Conservation (phyloP, 2,797 vertebrate genomes). For the Taenioides sp. region DNA sequence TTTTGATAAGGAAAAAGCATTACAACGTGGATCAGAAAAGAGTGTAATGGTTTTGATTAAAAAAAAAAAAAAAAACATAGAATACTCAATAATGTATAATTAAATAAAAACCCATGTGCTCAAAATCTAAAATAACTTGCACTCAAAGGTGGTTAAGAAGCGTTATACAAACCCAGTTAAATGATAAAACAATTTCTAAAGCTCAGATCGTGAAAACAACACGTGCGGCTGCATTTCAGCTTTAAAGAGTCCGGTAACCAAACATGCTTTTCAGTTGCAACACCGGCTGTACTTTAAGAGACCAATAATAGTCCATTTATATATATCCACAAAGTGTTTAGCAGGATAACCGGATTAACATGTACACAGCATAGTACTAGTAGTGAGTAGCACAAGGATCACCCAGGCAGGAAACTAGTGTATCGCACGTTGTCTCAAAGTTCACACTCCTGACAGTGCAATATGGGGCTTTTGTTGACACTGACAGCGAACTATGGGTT, state of each 20-base stretch:
- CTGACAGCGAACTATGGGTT: background rate
- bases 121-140: background rate
- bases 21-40: too few species aligned
- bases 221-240: background rate
- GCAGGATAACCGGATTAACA: conserved; percentile 42
- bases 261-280: background rate
- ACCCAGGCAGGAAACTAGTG: conserved; percentile 1
- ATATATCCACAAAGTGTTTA: conserved; percentile 55
- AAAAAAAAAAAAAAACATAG: background rate
- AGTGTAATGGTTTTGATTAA: background rate
- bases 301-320: conserved; percentile 62
- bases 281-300: conserved; percentile 20
- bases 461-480: background rate
- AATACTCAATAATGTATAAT: background rate
- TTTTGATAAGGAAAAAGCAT: too few species aligned
- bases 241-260: background rate
- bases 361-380: background rate
- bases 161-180: background rate
- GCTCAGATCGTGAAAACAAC: too few species aligned
- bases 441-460: conserved; percentile 1
- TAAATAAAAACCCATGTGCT: background rate
- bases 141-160: background rate
- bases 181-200: too few species aligned
- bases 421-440: conserved; percentile 18
- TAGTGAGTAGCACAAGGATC: conserved; percentile 2